Evolutionary conservation across 1,140 invertebrate genomes (phyloP), one percentile per base, ranked within the genome.

Genomic region (Bombus confusus): DNA sequence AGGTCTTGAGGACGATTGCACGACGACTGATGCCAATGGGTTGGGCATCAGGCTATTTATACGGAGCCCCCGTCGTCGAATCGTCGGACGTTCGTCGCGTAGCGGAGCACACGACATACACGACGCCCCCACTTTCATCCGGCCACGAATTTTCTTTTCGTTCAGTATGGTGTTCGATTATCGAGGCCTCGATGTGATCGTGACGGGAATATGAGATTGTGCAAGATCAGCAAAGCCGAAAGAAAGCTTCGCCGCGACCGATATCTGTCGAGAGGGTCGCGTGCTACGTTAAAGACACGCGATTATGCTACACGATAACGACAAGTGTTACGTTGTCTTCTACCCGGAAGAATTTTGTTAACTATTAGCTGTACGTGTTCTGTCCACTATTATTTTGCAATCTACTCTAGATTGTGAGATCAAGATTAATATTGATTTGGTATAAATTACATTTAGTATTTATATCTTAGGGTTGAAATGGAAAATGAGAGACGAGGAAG

Each of bases 111-210:
- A 43, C 82, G 71, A 84, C 41, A 75, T 41, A 34, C 73, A 25
- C 68, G 9, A 47, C 86, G 41, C 62, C 86, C 86, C 89, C 80
- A 87, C 89, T 79, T 78, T 66, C 84, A 47, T 74, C 84, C 89
- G 83, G 79, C 81, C 80, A 90, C 91, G 90, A 93, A 95, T 95
- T 95, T 95, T 95, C 94, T 95, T 95, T 95, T 95, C 95, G 91
- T 95, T 95, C 94, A 91, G 93, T 95, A 95, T 94, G 94, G 93
- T 94, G 90, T 95, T 95, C 94, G 94, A 95, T 95, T 95, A 95
- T 95, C 94, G 95, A 94, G 95, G 95, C 92, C 94, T 94, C 92
- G 87, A 34, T 62, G 28, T 82, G 88, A 62, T 77, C 91, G 93
- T 94, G 95, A 90, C 80, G 69, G 64, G 94, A 93, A 88, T 94